These are phyloP conservation scores for Drosophila mimica DNA, from an alignment of 2,888 invertebrate genomes.

Conservation along the genomic window DNA sequence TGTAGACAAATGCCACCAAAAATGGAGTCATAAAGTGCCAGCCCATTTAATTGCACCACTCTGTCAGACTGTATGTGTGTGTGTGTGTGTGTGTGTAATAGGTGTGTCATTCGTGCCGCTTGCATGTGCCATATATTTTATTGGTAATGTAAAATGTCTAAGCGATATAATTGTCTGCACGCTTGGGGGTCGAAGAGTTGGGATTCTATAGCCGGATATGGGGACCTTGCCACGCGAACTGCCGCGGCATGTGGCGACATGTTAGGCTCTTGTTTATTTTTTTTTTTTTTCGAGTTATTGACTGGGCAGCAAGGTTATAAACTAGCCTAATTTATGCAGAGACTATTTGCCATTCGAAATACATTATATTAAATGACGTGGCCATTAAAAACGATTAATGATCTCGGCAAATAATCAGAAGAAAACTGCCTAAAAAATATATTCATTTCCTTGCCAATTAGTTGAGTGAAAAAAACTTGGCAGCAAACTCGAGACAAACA, in stretches of 20 bases:
- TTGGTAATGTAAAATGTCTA: constrained; percentile 73
- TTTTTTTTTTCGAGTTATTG: constrained; percentile 37
- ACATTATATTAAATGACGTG: constrained; percentile 19
- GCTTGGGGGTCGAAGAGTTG: constrained; percentile 21
- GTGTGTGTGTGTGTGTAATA: constrained; percentile 32
- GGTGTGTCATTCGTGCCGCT: constrained; percentile 58
- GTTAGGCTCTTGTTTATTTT: constrained; percentile 35
- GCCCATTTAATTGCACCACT: constrained; percentile 44
- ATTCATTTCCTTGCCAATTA: constrained; percentile 39
- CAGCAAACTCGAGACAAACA: constrained; percentile 24
- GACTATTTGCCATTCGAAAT: constrained; percentile 19
- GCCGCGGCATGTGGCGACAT: constrained; percentile 44
- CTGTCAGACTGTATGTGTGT: constrained; percentile 1
- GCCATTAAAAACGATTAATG: not conserved
- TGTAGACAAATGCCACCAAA: constrained; percentile 10
- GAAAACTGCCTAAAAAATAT: constrained; percentile 1
- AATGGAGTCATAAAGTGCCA: constrained; percentile 63
- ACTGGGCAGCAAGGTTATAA: constrained; percentile 39
- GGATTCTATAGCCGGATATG: constrained; percentile 13
- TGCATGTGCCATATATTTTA: constrained; percentile 55
- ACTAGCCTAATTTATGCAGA: constrained; percentile 51
- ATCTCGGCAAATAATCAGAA: constrained; percentile 3
- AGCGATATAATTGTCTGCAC: constrained; percentile 73
- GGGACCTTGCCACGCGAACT: constrained; percentile 15
- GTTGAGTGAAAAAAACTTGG: constrained; percentile 58